Base-by-base conservation (phyloP, 2,113 vertebrate species). In the Corythoichthys haematopterus region DNA sequence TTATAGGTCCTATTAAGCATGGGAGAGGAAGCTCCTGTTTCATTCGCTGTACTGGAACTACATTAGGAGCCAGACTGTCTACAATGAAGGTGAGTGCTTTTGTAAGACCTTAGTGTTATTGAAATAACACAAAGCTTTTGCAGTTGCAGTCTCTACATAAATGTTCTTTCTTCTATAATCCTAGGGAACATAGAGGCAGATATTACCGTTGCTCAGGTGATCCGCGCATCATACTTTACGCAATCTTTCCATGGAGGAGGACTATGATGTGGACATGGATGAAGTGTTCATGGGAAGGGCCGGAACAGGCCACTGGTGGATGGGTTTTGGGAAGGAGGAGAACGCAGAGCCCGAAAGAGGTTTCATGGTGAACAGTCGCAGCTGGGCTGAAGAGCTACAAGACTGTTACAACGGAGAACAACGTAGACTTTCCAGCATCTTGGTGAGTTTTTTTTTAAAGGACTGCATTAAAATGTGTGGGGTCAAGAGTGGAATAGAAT, bases 371-470 rank as follows among this genome's bases (percentile, higher is more conserved):
- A 85, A 86, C 76, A 82, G 84, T 51, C 64, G 72, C 48, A 87
- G 83, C 57, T 88, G 84, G 87, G 76, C 87, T 1, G 81, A 88
- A 55, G 83, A 88, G 65, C 80, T 88, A 20, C 68, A 80, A 70
- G 81, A 70, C 50, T 80, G 66, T 71, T 75, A 70, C 60, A 65
- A 28, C n/a, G 69, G 62, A 68, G 68, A 57, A 33, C 46, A 58
- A 80, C 65, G 66, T 48, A 82, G 80, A 64, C 56, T 72, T 53
- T 71, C 79, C 74, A 85, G 79, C 80, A 86, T 86, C 50, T 82
- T 75, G 72, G 85, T 87, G 66, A 89, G 85, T 51, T 16, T 15
- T 3, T 16, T 36, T 4, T 51, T 47, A 7, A 2, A 36, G 12
- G 12, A 6, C 35, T 56, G 28, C 12, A 33, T 35, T 10, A 1